A percentile compares a stretch with the other conserved stretches of the same genome.
phyloP scores from a whole-genome alignment of 2,113 vertebrate species.

The Atrichornis clamosus region DNA sequence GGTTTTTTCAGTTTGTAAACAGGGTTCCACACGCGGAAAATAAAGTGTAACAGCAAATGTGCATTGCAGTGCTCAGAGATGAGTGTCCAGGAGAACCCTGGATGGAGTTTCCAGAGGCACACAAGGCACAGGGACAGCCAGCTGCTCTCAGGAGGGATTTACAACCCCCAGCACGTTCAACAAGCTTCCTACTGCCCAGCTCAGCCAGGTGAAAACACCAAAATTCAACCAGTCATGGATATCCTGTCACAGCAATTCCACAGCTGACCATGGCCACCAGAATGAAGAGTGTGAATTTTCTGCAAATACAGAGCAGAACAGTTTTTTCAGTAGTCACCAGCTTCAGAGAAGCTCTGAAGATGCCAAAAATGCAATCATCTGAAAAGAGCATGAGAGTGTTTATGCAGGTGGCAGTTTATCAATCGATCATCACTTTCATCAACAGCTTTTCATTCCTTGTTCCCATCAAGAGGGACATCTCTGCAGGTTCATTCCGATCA shows the following conservation, averaged over 20 bases:
- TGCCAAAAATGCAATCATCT: neutral
- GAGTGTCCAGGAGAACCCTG: neutral
- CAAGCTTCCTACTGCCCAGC: neutral
- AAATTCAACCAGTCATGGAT: neutral
- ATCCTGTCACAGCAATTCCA: neutral
- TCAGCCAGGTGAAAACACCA: neutral
- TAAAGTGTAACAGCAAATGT: neutral
- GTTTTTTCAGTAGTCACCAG: neutral
- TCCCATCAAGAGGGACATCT: constrained; percentile 44
- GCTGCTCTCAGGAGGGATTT: neutral
- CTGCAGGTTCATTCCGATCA: neutral
- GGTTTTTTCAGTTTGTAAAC: neutral
- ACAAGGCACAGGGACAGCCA: neutral
- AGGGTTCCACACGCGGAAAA: neutral
- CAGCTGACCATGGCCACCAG: neutral
- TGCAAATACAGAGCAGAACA: neutral
- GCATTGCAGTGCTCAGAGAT: neutral
- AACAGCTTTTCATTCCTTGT: constrained; percentile 19
- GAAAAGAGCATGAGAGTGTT: neutral
- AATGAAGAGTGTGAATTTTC: neutral
- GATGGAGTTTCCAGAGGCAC: neutral
- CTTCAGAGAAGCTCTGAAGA: neutral
- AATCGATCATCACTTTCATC: constrained; percentile 19
- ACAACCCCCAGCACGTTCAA: neutral
- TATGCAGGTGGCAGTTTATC: constrained; percentile 20